A percentile compares a stretch with the other conserved stretches of the same genome.
phyloP scores from a whole-genome alignment of 2,888 invertebrate species.

The Yponomeuta malinellus region DNA sequence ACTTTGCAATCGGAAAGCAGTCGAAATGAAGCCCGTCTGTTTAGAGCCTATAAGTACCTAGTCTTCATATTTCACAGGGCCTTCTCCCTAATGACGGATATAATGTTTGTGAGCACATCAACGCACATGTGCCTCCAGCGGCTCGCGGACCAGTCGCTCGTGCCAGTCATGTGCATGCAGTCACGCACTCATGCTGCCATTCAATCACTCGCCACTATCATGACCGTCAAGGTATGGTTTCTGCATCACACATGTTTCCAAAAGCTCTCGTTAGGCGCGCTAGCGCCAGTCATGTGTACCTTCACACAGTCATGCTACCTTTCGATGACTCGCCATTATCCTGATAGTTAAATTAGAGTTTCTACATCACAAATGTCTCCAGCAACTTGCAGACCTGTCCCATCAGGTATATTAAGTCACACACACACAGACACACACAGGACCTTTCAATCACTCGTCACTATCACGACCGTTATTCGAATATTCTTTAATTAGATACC shows the following conservation, averaged over 20 bases:
- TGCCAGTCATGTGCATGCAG: slow-evolving; percentile 57
- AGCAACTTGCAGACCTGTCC: no score
- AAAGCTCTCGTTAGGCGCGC: slow-evolving; percentile 36
- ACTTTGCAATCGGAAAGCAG: no score
- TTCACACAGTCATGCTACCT: slow-evolving; percentile 53
- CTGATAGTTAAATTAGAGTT: slow-evolving; percentile 48
- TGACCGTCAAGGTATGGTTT: slow-evolving; percentile 48
- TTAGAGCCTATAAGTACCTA: background rate
- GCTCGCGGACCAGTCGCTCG: slow-evolving; percentile 46
- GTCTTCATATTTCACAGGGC: slow-evolving; percentile 33
- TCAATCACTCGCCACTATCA: slow-evolving; percentile 52
- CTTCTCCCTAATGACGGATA: slow-evolving; percentile 57
- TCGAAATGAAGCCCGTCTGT: no score
- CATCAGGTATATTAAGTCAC: no score
- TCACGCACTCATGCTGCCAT: slow-evolving; percentile 57
- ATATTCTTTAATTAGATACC: no score
- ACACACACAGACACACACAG: no score
- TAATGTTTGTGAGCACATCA: slow-evolving; percentile 51
- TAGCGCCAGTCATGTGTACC: slow-evolving; percentile 53
- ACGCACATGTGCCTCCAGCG: slow-evolving; percentile 53
- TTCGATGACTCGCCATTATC: slow-evolving; percentile 52
- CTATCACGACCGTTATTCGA: no score
- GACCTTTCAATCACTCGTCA: no score
- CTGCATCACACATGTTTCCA: slow-evolving; percentile 32
- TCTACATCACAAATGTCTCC: no score